Percentiles rank a stretch among this genome's conserved stretches.
Evolutionary conservation across 2,113 vertebrate species (phyloP).

Genomic region (Phainopepla nitens): DNA sequence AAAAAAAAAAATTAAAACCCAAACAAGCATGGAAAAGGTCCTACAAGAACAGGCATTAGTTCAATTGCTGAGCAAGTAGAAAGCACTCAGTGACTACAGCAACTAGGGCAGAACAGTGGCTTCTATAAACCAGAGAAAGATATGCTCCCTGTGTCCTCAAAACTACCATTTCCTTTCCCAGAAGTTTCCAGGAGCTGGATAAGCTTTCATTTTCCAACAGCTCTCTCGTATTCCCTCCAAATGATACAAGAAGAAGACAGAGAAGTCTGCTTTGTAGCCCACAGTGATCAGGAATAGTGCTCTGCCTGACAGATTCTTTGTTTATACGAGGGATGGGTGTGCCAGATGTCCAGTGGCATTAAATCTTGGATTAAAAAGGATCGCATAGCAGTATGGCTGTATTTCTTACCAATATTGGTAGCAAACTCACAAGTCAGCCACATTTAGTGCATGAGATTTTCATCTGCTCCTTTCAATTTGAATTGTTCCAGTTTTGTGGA

Average conservation of each 20-base stretch:
- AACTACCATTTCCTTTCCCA: not conserved
- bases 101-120: not conserved
- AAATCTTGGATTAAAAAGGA: not conserved
- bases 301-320: not conserved
- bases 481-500: not conserved
- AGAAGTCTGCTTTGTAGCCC: not conserved
- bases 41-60: not conserved
- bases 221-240: not conserved
- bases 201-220: not conserved
- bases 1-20: not conserved
- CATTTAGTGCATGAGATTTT: not conserved
- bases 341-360: not conserved
- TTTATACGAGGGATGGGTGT: not conserved
- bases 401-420: not conserved
- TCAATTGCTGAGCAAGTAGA: not conserved
- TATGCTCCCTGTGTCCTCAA: not conserved
- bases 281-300: not conserved
- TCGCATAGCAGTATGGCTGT: not conserved
- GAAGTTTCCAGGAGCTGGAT: not conserved
- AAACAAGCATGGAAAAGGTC: not conserved
- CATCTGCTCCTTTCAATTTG: not conserved
- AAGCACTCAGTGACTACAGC: not conserved
- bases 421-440: not conserved
- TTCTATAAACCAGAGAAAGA: not conserved
- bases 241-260: rapidly evolving